Conservation (phyloP, 2,797 vertebrate species). For the Pseudopleuronectes americanus region DNA sequence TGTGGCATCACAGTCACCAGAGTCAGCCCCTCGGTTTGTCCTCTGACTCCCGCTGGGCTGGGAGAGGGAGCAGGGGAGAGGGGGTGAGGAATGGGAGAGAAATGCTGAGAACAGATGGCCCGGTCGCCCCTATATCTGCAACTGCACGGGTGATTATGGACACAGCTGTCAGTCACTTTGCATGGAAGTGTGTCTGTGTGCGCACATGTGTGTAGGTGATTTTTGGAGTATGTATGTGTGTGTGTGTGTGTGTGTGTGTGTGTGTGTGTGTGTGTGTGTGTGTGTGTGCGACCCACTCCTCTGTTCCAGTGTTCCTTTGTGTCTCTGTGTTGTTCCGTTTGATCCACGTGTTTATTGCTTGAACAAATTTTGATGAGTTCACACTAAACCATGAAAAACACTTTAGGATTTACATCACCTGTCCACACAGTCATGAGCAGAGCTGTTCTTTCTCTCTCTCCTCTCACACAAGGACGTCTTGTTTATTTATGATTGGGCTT, state of each 20-base stretch:
- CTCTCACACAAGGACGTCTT: not conserved
- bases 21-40: conserved; percentile 47
- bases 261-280: conserved; percentile 14
- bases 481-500: conserved; percentile 26
- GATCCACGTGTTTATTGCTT: conserved; percentile 46
- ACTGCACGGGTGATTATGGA: conserved; percentile 78
- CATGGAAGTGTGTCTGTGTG: conserved; percentile 47
- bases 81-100: conserved; percentile 41
- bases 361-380: conserved; percentile 36
- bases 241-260: conserved; percentile 17
- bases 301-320: conserved; percentile 43
- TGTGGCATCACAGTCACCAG: conserved; percentile 38
- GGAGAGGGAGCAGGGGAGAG: conserved; percentile 29
- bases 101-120: conserved; percentile 77
- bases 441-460: not conserved
- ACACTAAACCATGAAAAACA: conserved; percentile 27
- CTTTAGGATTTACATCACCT: conserved; percentile 46
- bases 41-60: conserved; percentile 53
- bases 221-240: conserved; percentile 3
- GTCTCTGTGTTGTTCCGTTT: conserved; percentile 14
- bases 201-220: conserved; percentile 11
- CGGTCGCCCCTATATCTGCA: conserved; percentile 70
- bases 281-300: conserved; percentile 14
- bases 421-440: conserved; percentile 13
- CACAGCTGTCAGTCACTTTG: conserved; percentile 81